phyloP scores from a whole-genome alignment of 2,113 vertebrate genomes.

The Forbesichthys agassizii region DNA sequence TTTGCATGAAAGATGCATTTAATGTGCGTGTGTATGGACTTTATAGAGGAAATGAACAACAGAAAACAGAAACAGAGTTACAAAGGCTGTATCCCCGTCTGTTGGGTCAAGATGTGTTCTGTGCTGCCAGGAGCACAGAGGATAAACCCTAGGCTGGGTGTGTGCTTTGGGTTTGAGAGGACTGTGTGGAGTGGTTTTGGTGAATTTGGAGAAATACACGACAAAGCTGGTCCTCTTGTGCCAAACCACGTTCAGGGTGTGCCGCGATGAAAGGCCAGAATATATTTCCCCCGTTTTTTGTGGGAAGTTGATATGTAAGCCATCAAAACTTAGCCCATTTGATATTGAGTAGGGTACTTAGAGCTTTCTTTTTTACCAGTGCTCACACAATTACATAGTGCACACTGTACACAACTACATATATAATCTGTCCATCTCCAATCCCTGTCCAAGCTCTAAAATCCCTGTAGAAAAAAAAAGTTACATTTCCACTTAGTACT shows the following conservation, averaged over 20 bases:
- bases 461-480: too few relatives aligned
- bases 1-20: not conserved
- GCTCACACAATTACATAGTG: too few relatives aligned
- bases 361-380: too few relatives aligned
- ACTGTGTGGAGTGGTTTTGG: conserved; percentile 13
- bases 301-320: too few relatives aligned
- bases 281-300: not conserved
- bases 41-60: not conserved
- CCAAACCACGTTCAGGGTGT: conserved; percentile 52
- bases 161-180: conserved; percentile 36
- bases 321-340: too few relatives aligned
- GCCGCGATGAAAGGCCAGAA: conserved; percentile 14
- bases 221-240: conserved; percentile 48
- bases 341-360: too few relatives aligned
- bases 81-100: not conserved
- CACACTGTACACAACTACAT: too few relatives aligned
- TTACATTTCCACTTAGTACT: too few relatives aligned
- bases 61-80: not conserved
- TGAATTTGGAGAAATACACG: conserved; percentile 39
- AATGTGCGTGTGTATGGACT: not conserved
- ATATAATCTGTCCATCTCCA: too few relatives aligned
- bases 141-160: conserved; percentile 41
- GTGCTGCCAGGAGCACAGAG: conserved; percentile 32
- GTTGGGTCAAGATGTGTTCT: conserved; percentile 8
- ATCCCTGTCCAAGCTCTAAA: too few relatives aligned